Base-by-base conservation (phyloP, 2,797 vertebrate species). In the Merluccius polli region DNA sequence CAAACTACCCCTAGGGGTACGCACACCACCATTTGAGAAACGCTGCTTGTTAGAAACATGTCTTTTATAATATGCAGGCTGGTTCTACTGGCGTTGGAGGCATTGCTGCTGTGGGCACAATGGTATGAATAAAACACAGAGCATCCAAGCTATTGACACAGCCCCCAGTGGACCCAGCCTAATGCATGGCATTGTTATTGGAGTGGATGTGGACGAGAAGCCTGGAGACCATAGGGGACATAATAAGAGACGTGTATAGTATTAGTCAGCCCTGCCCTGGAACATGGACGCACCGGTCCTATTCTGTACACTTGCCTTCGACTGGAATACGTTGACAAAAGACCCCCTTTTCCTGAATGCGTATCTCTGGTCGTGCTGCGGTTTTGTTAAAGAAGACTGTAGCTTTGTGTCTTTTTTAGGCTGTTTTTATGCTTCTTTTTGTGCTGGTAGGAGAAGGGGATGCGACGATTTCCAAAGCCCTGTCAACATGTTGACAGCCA, bases 91-190 rank as follows among this genome's bases (percentile, higher is more conserved):
- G 81, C 78, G 11, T 65, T 27, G 24, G 59, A 12, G 27, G 59
- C 59, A 27, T 65, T 9, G 59, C 59, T 65, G n/a, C 59, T 65
- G 24, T 27, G 74, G 70, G 63, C 80, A 87, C 82, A 86, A 87
- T 83, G 76, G 80, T 65, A 3, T 79, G 83, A 82, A 87, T 6
- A 71, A 33, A 73, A 82, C 12, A 31, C 70, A 0, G 71, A 78
- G 72, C 52, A 79, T 86, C 80, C 81, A 83, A 85, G 6, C 81
- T 72, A 72, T 83, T 83, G 79, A 86, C 74, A 44, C 67, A 31
- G 38, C 74, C 75, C 74, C 1, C 31, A 27, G 78, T 73, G 69
- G 73, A 82, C 75, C 32, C 52, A 9, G 73, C 68, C 30, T 77
- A 29, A 67, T 24, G 21, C 10, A 71, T 81, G 82, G 81, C 82